These are phyloP conservation scores for Etheostoma nigrum DNA, from an alignment of 2,797 vertebrate species.

Conservation along the genomic window DNA sequence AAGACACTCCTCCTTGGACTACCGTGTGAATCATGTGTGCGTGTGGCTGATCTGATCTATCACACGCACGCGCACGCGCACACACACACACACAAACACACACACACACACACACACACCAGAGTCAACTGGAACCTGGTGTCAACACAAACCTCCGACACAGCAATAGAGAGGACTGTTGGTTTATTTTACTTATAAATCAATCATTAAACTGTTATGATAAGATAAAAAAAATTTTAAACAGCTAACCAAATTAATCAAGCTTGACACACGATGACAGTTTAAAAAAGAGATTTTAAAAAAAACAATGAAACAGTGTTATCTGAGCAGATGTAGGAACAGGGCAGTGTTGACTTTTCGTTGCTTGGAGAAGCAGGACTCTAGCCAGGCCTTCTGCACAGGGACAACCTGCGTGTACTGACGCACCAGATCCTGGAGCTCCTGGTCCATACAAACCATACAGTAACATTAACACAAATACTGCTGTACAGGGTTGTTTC, in stretches of 20 bases:
- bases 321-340: conserved; percentile 71
- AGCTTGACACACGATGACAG: background rate
- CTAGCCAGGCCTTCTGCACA: conserved; percentile 83
- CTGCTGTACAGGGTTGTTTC: background rate
- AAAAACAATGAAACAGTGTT: conserved; percentile 16
- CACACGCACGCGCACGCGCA: too few relatives aligned
- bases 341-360: conserved; percentile 59
- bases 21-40: too few relatives aligned
- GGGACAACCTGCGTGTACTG: conserved; percentile 69
- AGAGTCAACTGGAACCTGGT: too few relatives aligned
- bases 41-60: too few relatives aligned
- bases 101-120: background rate
- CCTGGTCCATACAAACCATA: conserved; percentile 66
- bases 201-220: too few relatives aligned
- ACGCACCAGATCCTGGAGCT: conserved; percentile 74
- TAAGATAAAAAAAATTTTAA: too few relatives aligned
- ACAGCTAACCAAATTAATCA: background rate
- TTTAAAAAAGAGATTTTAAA: background rate
- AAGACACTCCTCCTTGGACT: conserved; percentile 35
- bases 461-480: too few relatives aligned
- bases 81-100: too few relatives aligned
- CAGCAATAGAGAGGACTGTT: background rate
- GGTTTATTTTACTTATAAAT: background rate
- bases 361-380: conserved; percentile 85
- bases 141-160: background rate